A percentile compares a stretch with the other conserved stretches of the same genome.
These are phyloP conservation scores for Pollenia labialis DNA, from an alignment of 2,888 invertebrate species.

Conservation along the genomic window DNA sequence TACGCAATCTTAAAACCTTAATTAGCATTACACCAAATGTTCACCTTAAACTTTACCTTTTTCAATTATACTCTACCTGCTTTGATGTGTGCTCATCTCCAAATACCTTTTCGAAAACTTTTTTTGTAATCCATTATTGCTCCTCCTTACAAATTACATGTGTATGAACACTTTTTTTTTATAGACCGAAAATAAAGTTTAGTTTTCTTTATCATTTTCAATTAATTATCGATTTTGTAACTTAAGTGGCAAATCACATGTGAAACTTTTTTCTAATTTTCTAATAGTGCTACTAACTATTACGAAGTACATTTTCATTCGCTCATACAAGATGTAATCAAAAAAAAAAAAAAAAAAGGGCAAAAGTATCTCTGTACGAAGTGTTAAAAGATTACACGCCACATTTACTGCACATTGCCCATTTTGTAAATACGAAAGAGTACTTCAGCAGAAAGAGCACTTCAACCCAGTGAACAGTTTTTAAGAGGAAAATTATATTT, in stretches of 20 bases:
- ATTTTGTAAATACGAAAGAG: constrained; percentile 47
- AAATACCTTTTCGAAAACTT: too few relatives aligned
- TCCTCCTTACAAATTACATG: too few relatives aligned
- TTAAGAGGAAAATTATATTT: background rate
- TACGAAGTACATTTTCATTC: background rate
- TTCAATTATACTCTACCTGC: too few relatives aligned
- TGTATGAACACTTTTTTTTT: background rate
- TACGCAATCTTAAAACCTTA: too few relatives aligned
- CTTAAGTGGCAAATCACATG: constrained; percentile 24
- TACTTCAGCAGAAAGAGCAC: background rate
- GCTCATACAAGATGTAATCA: background rate
- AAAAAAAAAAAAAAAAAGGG: background rate
- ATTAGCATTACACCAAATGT: too few relatives aligned
- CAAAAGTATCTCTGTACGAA: constrained; percentile 37
- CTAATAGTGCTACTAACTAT: background rate
- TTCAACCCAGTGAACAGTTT: constrained; percentile 7
- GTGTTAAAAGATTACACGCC: constrained; percentile 70
- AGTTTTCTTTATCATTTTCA: constrained; percentile 2
- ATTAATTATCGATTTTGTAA: constrained; percentile 57
- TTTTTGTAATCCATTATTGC: too few relatives aligned
- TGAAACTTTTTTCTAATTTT: background rate
- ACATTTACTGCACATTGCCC: constrained; percentile 61
- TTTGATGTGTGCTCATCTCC: too few relatives aligned
- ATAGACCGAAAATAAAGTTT: background rate
- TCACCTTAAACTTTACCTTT: too few relatives aligned